Evolutionary conservation across 2,888 invertebrate species (phyloP).

Genomic region (Trissoscelio sp.): DNA sequence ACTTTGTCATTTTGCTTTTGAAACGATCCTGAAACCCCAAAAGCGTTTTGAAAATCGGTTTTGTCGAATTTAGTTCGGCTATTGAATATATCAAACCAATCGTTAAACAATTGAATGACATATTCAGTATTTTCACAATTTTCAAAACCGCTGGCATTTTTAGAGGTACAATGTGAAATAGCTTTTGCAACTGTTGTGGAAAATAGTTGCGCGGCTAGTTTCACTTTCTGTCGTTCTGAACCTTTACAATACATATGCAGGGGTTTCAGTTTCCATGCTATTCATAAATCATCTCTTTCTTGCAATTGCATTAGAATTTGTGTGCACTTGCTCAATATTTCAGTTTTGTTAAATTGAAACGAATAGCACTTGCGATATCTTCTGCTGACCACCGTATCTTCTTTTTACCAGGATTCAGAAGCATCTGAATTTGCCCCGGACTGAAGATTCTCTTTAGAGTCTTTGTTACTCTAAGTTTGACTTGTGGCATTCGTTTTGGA

Average conservation of each 20-base stretch:
- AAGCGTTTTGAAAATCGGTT: neutral
- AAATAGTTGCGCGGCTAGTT: constrained; percentile 36
- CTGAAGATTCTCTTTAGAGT: too few species aligned
- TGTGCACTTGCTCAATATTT: too few species aligned
- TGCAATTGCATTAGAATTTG: too few species aligned
- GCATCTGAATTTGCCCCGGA: too few species aligned
- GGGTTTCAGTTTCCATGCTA: constrained; percentile 1
- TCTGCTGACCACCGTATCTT: too few species aligned
- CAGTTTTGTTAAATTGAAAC: too few species aligned
- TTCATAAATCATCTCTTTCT: neutral
- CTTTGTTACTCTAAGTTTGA: too few species aligned
- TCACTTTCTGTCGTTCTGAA: constrained; percentile 32
- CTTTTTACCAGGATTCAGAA: too few species aligned
- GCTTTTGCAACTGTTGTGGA: constrained; percentile 16
- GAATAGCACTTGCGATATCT: too few species aligned
- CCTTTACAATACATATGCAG: constrained; percentile 16
- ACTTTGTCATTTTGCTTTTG: too few species aligned
- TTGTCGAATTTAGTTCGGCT: neutral
- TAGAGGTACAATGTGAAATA: neutral
- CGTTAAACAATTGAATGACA: constrained; percentile 13
- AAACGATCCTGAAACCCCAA: too few species aligned
- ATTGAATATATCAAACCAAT: constrained; percentile 47
- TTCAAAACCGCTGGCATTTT: neutral
- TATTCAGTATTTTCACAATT: neutral
- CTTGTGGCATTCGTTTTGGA: too few species aligned